phyloP scores from a whole-genome alignment of 2,888 invertebrate genomes.

The Andrena trimmerana region DNA sequence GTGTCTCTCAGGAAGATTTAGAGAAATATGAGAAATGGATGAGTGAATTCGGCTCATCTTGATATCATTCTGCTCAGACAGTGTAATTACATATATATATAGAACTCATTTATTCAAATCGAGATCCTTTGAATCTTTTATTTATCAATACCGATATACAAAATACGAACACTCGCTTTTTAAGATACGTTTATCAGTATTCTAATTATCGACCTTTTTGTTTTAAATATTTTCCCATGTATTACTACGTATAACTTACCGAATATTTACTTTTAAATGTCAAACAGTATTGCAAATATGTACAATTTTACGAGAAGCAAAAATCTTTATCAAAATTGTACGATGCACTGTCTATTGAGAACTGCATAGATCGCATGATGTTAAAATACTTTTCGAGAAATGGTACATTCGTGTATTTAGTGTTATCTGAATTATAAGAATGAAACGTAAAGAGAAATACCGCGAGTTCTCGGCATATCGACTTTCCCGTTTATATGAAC shows the following conservation, averaged over 20 bases:
- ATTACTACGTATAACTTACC: background rate
- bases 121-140: conserved; percentile 13
- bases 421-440: background rate
- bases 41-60: conserved; percentile 97
- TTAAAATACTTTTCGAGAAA: conserved; percentile 9
- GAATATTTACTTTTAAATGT: background rate
- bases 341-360: background rate
- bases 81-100: conserved; percentile 4
- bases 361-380: background rate
- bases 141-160: background rate
- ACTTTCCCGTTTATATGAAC: too few relatives aligned
- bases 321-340: conserved; percentile 1
- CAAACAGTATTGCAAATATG: background rate
- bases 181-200: conserved; percentile 21
- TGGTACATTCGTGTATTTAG: background rate
- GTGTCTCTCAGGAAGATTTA: conserved; percentile 97
- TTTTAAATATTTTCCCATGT: conserved; percentile 14
- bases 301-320: background rate
- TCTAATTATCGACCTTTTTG: conserved; percentile 5
- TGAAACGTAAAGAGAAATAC: background rate
- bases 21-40: conserved; percentile 99
- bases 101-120: conserved; percentile 9
- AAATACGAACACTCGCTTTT: conserved; percentile 1
- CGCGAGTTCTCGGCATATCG: background rate
- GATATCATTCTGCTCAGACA: conserved; percentile 85